These are phyloP conservation scores for Ceyx cyanopectus DNA, from an alignment of 2,113 vertebrate species.

Conservation along the genomic window DNA sequence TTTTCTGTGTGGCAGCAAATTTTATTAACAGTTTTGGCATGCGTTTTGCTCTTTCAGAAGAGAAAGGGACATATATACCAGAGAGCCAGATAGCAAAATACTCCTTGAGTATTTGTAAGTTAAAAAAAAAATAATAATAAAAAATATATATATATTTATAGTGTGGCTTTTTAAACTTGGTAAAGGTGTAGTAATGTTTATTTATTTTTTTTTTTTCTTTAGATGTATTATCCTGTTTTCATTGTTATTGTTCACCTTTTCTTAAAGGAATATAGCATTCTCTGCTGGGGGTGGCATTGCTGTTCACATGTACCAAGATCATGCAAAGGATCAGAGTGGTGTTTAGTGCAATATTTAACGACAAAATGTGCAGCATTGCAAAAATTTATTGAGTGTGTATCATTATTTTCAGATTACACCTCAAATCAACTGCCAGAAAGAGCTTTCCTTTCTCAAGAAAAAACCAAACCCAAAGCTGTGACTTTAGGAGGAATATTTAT, in stretches of 20 bases:
- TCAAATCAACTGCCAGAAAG: background rate
- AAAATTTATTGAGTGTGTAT: slow-evolving; percentile 45
- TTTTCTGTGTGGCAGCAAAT: slow-evolving; percentile 15
- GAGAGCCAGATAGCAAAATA: background rate
- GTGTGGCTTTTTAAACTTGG: slow-evolving; percentile 21
- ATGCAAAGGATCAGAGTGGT: slow-evolving; percentile 46
- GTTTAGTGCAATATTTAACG: slow-evolving; percentile 66
- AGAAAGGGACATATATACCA: background rate
- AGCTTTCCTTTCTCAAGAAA: slow-evolving; percentile 33
- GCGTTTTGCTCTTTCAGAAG: background rate
- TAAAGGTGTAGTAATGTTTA: background rate
- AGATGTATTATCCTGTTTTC: slow-evolving; percentile 40
- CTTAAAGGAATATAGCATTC: slow-evolving; percentile 72
- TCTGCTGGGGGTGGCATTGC: slow-evolving; percentile 67
- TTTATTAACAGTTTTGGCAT: background rate
- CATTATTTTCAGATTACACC: slow-evolving; percentile 52
- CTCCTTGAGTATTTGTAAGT: background rate
- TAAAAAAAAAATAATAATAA: background rate
- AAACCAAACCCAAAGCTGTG: background rate
- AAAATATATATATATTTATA: background rate
- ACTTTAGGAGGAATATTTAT: slow-evolving; percentile 63
- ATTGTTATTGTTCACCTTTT: slow-evolving; percentile 77
- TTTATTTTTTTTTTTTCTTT: background rate
- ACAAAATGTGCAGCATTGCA: slow-evolving; percentile 65
- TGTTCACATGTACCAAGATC: slow-evolving; percentile 51